Conservation (phyloP, 1,140 invertebrate genomes). For the Drosophila pallidifrons region DNA sequence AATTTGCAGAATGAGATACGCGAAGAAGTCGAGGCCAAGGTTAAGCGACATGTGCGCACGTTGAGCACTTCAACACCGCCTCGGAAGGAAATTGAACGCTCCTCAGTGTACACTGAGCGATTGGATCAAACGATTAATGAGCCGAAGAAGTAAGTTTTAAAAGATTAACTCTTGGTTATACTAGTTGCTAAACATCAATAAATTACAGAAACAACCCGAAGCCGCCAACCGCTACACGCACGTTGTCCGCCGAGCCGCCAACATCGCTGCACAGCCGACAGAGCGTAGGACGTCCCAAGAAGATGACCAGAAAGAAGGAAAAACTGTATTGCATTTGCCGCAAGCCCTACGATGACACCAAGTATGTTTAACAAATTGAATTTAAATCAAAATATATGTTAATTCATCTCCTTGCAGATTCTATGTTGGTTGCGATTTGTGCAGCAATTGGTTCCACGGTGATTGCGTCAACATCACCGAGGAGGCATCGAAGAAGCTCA, state of each 20-base stretch:
- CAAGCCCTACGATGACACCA: slow-evolving; percentile 97
- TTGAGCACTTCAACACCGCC: slow-evolving; percentile 77
- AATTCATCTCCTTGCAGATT: slow-evolving; percentile 89
- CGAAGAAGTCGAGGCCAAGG: slow-evolving; percentile 89
- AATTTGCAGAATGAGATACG: slow-evolving; percentile 95
- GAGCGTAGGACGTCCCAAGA: slow-evolving; percentile 72
- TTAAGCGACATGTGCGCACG: slow-evolving; percentile 74
- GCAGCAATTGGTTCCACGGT: slow-evolving; percentile 99
- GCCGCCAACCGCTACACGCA: slow-evolving; percentile 12
- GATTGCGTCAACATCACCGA: slow-evolving; percentile 98
- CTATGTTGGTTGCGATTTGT: slow-evolving; percentile 98
- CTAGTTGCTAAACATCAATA: no score
- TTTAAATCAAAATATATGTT: background rate
- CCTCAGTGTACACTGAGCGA: slow-evolving; percentile 40
- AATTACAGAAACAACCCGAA: slow-evolving; percentile 26
- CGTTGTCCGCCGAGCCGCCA: slow-evolving; percentile 35
- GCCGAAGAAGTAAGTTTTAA: slow-evolving; percentile 41
- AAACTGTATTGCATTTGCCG: slow-evolving; percentile 97
- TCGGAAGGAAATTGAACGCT: slow-evolving; percentile 66
- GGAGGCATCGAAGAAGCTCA: slow-evolving; percentile 95
- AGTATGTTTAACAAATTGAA: slow-evolving; percentile 86
- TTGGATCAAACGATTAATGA: slow-evolving; percentile 51
- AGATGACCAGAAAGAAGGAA: slow-evolving; percentile 87
- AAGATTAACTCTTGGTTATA: background rate
- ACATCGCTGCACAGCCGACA: slow-evolving; percentile 45